phyloP scores from a whole-genome alignment of 2,888 invertebrate genomes.

The Cenopis cana region DNA sequence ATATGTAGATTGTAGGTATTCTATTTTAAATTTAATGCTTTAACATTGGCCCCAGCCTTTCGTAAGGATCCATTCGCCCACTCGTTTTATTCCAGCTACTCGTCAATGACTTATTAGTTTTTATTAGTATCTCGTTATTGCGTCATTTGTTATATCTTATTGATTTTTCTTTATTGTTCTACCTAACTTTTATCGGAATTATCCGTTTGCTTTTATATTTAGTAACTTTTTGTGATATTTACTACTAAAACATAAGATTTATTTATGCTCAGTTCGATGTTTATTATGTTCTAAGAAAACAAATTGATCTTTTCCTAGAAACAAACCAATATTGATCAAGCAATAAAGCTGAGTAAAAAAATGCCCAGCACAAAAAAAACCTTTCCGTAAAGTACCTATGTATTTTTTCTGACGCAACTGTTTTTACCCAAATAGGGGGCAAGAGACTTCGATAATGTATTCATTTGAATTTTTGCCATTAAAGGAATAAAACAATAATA shows the following conservation, averaged over 20 bases:
- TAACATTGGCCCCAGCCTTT: constrained; percentile 19
- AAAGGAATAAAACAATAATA: background rate
- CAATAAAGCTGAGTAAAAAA: too few species aligned
- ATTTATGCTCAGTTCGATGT: background rate
- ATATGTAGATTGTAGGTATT: too few species aligned
- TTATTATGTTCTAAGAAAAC: background rate
- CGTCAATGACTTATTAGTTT: constrained; percentile 44
- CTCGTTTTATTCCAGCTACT: constrained; percentile 35
- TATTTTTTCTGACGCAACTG: too few species aligned
- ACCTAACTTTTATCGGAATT: constrained; percentile 31
- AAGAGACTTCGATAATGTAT: too few species aligned
- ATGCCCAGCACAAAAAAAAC: too few species aligned
- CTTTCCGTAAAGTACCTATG: too few species aligned
- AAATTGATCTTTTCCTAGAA: too few species aligned
- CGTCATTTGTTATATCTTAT: constrained; percentile 36
- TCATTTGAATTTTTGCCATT: too few species aligned
- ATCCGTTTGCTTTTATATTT: background rate
- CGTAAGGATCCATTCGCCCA: constrained; percentile 41
- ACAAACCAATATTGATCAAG: too few species aligned
- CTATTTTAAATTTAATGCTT: background rate
- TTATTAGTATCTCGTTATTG: constrained; percentile 40
- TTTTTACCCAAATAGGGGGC: too few species aligned
- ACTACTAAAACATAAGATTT: background rate
- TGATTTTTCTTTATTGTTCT: constrained; percentile 34
- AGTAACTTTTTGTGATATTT: background rate